Percentiles rank a stretch among this genome's conserved stretches.
Conservation (phyloP, 2,113 vertebrate species). For the Syrmaticus mikado region DNA sequence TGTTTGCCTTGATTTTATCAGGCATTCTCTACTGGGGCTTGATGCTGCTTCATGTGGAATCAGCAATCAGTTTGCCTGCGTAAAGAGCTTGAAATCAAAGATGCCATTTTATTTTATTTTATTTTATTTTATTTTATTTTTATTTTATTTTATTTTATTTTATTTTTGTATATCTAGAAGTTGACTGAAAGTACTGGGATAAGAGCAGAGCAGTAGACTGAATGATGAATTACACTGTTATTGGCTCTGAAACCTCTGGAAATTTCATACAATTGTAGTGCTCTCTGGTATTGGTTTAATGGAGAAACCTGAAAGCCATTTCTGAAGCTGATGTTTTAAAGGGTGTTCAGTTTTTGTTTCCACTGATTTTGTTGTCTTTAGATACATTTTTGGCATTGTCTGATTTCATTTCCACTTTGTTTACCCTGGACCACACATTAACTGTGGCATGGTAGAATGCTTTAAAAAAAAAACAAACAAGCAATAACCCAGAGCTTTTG, state of each 20-base stretch:
- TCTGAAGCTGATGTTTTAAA: slow-evolving; percentile 26
- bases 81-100: not conserved
- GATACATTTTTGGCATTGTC: not conserved
- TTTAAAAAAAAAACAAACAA: not conserved
- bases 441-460: not conserved
- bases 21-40: not conserved
- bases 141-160: not conserved
- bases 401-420: slow-evolving; percentile 10
- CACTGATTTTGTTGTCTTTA: not conserved
- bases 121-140: not conserved
- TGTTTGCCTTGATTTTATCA: not conserved
- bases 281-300: not conserved
- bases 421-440: slow-evolving; percentile 8
- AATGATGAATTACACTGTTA: not conserved
- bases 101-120: not conserved
- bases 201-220: not conserved
- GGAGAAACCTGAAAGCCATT: slow-evolving; percentile 25
- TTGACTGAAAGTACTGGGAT: not conserved
- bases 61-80: not conserved
- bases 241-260: not conserved
- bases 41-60: not conserved
- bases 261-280: not conserved
- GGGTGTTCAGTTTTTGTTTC: slow-evolving; percentile 7
- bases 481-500: not conserved
- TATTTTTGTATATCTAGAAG: not conserved